Evolutionary conservation across 2,113 vertebrate species (phyloP), one percentile per base, ranked within the genome.

Genomic region (Fregetta grallaria): DNA sequence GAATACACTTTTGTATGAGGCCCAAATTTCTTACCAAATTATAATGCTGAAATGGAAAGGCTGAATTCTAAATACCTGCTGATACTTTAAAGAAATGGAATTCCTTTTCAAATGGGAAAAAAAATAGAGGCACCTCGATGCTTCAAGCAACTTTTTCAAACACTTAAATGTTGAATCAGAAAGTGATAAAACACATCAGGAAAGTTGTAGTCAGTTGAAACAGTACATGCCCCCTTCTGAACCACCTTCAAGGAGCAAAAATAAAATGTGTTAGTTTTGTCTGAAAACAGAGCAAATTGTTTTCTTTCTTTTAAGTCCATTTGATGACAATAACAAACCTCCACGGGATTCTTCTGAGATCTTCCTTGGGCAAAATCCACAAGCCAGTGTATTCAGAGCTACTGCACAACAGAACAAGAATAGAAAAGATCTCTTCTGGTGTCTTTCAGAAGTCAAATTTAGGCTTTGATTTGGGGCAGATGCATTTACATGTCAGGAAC

Each of bases 111-210:
- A 95, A 88, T 3, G 2, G 21, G 10, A 27, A 67, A 85, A n/a
- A n/a, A 68, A 70, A 15, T 8, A 68, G 36, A 92, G 53, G 73
- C 36, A 67, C 29, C 76, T 70, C 7, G 2, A 38, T 18, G 32
- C 56, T 93, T 94, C 66, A 73, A 88, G 72, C 44, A 94, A 88
- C 72, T 88, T 96, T 93, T 93, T 76, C 34, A 30, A 94, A 96
- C 40, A 65, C 44, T 36, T 73, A 79, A 81, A 77, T 66, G 44
- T 94, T 94, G 72, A 92, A 92, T 90, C 44, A 90, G 72, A 93
- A 94, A 96, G 40, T 50, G 58, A 85, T 94, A 76, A 87, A 92
- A 90, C 42, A 34, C n/a, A 76, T 73, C 36, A 85, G 55, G 59
- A 93, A 92, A 94, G 45, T 73, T 77, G 76, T 72, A 81, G 29